Evolutionary conservation across 2,797 vertebrate genomes (phyloP).

Genomic region (Leuciscus waleckii): DNA sequence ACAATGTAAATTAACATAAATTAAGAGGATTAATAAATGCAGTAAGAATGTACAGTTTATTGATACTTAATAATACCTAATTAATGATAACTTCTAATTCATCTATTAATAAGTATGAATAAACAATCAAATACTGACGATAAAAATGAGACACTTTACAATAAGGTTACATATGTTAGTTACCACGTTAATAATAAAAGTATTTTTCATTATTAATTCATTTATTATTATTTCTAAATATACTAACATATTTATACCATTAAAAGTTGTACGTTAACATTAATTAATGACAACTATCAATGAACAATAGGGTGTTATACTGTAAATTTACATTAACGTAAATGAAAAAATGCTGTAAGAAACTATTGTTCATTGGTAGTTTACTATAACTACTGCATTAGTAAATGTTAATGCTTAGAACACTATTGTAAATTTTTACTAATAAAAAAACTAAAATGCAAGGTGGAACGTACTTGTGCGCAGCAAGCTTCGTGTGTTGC

Average conservation of each 20-base stretch:
- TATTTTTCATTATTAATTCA: background rate
- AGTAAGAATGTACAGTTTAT: background rate
- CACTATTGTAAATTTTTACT: background rate
- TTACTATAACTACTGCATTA: background rate
- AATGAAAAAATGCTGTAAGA: background rate
- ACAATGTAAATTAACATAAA: background rate
- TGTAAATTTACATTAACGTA: background rate
- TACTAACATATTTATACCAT: background rate
- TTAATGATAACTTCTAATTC: background rate
- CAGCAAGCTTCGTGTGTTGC: slow-evolving; percentile 89
- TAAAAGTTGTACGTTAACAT: background rate
- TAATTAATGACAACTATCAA: background rate
- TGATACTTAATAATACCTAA: background rate
- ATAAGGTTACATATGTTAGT: background rate
- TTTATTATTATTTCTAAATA: background rate
- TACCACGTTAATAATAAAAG: background rate
- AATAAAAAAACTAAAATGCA: slow-evolving; percentile 75
- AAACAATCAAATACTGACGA: background rate
- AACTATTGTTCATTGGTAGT: background rate
- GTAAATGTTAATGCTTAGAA: background rate
- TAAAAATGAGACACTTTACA: background rate
- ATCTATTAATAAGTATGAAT: background rate
- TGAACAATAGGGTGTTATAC: background rate
- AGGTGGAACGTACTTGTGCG: slow-evolving; percentile 88
- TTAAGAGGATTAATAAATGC: background rate